Percentiles rank a stretch among this genome's conserved stretches.
Evolutionary conservation across 2,113 vertebrate genomes (phyloP).

Genomic region (Trichomycterus rosablanca): DNA sequence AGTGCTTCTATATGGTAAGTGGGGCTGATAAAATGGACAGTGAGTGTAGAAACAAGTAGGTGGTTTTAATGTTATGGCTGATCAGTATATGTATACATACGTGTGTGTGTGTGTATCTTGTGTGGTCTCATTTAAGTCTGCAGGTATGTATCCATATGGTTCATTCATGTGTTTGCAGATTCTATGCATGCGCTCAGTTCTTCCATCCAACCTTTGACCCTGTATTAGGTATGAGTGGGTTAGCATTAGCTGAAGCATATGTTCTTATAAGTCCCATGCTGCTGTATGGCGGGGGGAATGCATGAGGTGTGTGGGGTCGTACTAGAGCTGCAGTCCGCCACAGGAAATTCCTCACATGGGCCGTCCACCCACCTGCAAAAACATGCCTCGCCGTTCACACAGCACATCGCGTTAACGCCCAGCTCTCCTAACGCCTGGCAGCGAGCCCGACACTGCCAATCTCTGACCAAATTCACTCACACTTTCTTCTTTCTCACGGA

Average conservation of each 20-base stretch:
- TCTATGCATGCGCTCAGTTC: background rate
- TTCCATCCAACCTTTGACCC: slow-evolving; percentile 10
- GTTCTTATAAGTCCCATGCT: background rate
- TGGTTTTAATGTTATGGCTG: too few relatives aligned
- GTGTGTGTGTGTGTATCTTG: too few relatives aligned
- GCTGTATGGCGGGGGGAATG: background rate
- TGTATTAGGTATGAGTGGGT: slow-evolving; percentile 11
- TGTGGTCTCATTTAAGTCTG: too few relatives aligned
- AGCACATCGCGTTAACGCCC: slow-evolving; percentile 56
- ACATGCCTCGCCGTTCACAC: slow-evolving; percentile 56
- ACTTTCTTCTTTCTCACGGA: slow-evolving; percentile 31
- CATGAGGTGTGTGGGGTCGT: slow-evolving; percentile 22
- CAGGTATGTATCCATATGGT: too few relatives aligned
- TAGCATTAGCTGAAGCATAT: background rate
- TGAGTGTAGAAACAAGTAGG: too few relatives aligned
- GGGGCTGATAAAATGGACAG: too few relatives aligned
- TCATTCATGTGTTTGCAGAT: background rate
- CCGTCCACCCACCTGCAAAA: slow-evolving; percentile 72
- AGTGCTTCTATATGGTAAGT: too few relatives aligned
- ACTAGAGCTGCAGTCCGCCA: slow-evolving; percentile 16
- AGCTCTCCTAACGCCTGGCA: slow-evolving; percentile 15
- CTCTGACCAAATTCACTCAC: slow-evolving; percentile 23
- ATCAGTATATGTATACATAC: too few relatives aligned
- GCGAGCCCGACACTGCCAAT: slow-evolving; percentile 10
- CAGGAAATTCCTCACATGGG: slow-evolving; percentile 73